Conservation (phyloP, 64 coral and sea anemone genomes). For the Actinia equina region DNA sequence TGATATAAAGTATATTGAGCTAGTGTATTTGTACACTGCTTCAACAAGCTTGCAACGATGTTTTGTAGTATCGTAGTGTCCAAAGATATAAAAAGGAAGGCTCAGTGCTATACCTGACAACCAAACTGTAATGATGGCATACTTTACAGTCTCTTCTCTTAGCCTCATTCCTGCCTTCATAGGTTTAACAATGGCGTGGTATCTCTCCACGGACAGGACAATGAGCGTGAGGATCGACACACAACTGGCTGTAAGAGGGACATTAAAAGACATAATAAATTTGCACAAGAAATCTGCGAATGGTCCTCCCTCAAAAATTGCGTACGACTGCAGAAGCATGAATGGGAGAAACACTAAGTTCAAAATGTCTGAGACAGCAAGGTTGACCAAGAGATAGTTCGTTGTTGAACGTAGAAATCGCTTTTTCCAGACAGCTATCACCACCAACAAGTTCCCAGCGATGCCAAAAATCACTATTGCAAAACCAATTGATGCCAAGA, state of each 20-base stretch:
- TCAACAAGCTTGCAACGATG: neutral
- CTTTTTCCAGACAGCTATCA: no score
- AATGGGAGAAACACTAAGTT: no score
- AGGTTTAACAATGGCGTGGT: constrained; percentile 8
- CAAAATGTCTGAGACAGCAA: no score
- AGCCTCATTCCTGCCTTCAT: neutral
- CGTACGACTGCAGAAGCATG: no score
- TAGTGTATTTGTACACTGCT: no score
- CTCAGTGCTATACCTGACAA: neutral
- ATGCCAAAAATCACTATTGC: no score
- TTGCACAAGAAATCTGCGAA: neutral
- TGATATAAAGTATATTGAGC: no score
- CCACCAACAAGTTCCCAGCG: no score
- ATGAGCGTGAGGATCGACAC: constrained; percentile 18
- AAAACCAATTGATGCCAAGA: no score
- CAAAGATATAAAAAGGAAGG: neutral
- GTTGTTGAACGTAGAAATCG: no score
- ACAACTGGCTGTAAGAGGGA: neutral
- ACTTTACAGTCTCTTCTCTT: neutral
- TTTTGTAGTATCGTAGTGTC: neutral
- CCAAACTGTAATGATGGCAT: neutral
- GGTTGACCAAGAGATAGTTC: no score
- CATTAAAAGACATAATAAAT: neutral
- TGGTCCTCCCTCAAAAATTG: no score
- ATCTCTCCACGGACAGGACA: constrained; percentile 17